phyloP scores from a whole-genome alignment of 2,113 vertebrate genomes.

The Sapajus apella region DNA sequence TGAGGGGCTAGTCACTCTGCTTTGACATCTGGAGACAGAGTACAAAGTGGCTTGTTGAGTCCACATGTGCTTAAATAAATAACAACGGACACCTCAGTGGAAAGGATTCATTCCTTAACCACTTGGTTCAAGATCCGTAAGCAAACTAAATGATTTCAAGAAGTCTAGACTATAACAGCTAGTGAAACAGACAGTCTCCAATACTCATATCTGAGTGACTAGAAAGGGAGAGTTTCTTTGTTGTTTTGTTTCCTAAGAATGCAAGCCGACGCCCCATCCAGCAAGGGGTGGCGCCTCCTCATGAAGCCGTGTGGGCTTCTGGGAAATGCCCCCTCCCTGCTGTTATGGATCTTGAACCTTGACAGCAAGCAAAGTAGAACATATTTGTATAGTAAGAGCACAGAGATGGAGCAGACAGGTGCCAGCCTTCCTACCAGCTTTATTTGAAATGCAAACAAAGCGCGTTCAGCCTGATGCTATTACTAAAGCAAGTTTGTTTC shows the following conservation, averaged over 20 bases:
- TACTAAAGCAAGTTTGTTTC: not conserved
- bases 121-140: not conserved
- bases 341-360: not conserved
- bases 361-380: not conserved
- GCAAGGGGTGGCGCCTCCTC: not conserved
- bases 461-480: not conserved
- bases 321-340: not conserved
- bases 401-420: not conserved
- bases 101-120: not conserved
- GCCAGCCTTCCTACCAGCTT: not conserved
- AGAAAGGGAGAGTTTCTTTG: not conserved
- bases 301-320: not conserved
- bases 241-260: not conserved
- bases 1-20: not conserved
- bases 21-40: not conserved
- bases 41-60: not conserved
- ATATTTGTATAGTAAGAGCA: not conserved
- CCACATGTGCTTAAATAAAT: not conserved
- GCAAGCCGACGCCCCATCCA: not conserved
- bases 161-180: not conserved
- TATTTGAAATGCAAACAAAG: not conserved
- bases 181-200: not conserved
- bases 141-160: not conserved
- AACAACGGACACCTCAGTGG: not conserved
- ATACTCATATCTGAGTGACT: not conserved